Conservation (phyloP, 2,113 vertebrate species). For the Hippocampus guttulatus region DNA sequence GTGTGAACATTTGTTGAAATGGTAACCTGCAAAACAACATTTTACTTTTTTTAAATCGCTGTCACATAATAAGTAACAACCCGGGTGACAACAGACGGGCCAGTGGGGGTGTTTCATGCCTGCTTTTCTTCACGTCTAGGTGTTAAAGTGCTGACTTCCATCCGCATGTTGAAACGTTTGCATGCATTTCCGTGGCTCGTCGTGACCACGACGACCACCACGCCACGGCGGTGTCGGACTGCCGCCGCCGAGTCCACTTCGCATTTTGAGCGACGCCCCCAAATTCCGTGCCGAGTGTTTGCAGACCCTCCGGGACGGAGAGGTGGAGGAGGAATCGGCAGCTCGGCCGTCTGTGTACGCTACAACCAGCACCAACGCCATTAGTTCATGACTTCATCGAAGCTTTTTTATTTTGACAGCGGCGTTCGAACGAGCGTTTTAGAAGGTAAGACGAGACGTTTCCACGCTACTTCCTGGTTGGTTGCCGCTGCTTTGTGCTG, state of each 20-base stretch:
- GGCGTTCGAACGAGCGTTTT: constrained; percentile 27
- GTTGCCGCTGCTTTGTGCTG: constrained; percentile 21
- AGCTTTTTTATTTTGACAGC: constrained; percentile 39
- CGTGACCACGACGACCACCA: constrained; percentile 43
- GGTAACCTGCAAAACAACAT: neutral
- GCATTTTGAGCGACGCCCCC: constrained; percentile 90
- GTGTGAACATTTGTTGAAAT: neutral
- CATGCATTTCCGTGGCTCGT: constrained; percentile 45
- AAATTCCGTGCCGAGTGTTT: constrained; percentile 84
- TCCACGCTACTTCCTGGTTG: constrained; percentile 40
- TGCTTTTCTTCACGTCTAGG: neutral
- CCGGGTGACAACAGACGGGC: neutral
- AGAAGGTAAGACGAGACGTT: constrained; percentile 46
- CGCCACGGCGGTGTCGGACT: constrained; percentile 38
- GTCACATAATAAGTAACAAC: neutral
- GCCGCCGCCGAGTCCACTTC: constrained; percentile 78
- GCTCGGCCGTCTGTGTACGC: constrained; percentile 73
- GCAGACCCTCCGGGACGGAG: constrained; percentile 84
- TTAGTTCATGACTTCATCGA: constrained; percentile 62
- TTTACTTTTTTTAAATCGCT: neutral
- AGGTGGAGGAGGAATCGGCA: constrained; percentile 82
- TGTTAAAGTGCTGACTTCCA: neutral
- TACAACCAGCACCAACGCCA: constrained; percentile 50
- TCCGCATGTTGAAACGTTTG: neutral
- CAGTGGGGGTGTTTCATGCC: neutral